phyloP scores from a whole-genome alignment of 37 sponge, comb jelly and placozoan genomes.

The Diacarnus erythraeanus region DNA sequence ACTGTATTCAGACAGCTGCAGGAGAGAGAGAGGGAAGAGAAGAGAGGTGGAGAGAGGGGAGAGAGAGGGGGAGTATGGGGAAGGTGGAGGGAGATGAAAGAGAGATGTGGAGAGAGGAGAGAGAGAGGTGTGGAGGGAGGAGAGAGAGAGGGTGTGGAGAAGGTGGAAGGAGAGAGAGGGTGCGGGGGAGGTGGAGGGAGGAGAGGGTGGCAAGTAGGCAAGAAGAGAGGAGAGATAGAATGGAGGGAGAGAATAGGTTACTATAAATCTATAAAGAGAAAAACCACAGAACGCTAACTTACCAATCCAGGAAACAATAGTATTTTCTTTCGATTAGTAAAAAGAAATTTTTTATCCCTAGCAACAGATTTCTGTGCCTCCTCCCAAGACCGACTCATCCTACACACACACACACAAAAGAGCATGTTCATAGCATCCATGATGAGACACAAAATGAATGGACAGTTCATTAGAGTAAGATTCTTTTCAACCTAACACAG shows the following conservation, averaged over 20 bases:
- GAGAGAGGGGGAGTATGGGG: not conserved
- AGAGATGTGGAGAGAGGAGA: not conserved
- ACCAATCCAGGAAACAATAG: constrained; percentile 86
- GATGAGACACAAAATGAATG: not conserved
- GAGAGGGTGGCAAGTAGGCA: not conserved
- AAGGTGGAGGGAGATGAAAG: not conserved
- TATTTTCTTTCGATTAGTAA: constrained; percentile 59
- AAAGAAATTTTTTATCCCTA: constrained; percentile 31
- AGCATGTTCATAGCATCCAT: not conserved
- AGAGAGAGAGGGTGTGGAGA: not conserved
- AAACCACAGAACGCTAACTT: not conserved
- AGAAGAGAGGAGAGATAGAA: not conserved
- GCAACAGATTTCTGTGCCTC: constrained; percentile 18
- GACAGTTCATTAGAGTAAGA: not conserved
- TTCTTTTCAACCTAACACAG: not conserved
- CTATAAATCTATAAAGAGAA: not conserved
- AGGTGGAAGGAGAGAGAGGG: not conserved
- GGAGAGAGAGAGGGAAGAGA: not conserved
- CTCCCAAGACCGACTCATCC: constrained; percentile 44
- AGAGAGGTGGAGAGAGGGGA: not conserved
- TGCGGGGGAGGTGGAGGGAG: not conserved
- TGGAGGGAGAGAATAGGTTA: not conserved
- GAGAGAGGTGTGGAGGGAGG: not conserved
- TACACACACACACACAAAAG: constrained; percentile 6
- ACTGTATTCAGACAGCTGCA: constrained; percentile 71